phyloP scores from a whole-genome alignment of 2,113 vertebrate species.

The Sakesphorus luctuosus region DNA sequence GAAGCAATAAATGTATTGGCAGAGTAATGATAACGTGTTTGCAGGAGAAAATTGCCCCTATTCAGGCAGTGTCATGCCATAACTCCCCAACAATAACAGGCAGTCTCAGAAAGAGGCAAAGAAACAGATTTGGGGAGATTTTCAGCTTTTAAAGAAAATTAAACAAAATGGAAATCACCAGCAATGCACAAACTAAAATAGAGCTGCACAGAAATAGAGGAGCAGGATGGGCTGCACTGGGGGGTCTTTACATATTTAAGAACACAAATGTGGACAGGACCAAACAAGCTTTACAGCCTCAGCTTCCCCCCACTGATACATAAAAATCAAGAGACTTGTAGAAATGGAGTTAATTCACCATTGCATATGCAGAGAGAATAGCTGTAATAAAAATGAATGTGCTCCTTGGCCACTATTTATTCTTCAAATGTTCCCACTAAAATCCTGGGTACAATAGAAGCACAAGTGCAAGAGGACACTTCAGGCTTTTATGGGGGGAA shows the following conservation, averaged over 20 bases:
- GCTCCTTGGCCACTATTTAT: conserved; percentile 58
- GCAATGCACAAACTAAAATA: not conserved
- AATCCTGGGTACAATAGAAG: conserved; percentile 19
- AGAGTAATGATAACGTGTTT: conserved; percentile 43
- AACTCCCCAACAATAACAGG: conserved; percentile 47
- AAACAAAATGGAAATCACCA: conserved; percentile 12
- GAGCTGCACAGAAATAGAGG: not conserved
- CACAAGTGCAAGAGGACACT: conserved; percentile 30
- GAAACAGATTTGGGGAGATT: conserved; percentile 25
- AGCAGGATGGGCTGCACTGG: not conserved
- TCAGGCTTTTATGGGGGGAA: not conserved
- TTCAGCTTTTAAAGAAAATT: conserved; percentile 36
- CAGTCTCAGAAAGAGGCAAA: conserved; percentile 2
- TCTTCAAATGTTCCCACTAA: conserved; percentile 59
- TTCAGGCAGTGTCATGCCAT: conserved; percentile 40
- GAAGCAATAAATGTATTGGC: conserved; percentile 55
- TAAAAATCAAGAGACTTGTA: conserved; percentile 29
- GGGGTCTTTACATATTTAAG: not conserved
- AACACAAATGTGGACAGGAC: not conserved
- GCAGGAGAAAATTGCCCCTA: conserved; percentile 57
- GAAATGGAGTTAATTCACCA: conserved; percentile 40
- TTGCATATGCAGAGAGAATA: conserved; percentile 34
- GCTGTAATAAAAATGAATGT: conserved; percentile 51
- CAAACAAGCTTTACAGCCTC: conserved; percentile 23
- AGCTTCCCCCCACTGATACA: conserved; percentile 10